These are phyloP conservation scores for Rotaria macrura DNA, from an alignment of 2,888 invertebrate species.

Conservation along the genomic window DNA sequence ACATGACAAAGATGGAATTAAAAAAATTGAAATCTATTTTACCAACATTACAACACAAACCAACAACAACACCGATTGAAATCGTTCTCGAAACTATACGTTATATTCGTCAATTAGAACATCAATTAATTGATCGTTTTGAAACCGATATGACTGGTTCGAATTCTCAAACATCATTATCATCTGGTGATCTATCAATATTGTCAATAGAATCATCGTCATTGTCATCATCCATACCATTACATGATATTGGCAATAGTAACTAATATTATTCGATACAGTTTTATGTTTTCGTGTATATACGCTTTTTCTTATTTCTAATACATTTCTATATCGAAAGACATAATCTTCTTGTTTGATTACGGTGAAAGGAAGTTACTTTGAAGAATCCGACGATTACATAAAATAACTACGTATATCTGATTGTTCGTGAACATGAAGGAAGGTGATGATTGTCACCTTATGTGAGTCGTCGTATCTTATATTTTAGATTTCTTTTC, in stretches of 20 bases:
- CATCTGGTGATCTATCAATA: not conserved
- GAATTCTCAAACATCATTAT: not conserved
- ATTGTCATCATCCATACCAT: not conserved
- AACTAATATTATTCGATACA: not conserved
- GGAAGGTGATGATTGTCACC: not conserved
- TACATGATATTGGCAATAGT: slow-evolving; percentile 19
- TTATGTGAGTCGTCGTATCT: not conserved
- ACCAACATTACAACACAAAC: slow-evolving; percentile 16
- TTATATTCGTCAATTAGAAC: slow-evolving; percentile 11
- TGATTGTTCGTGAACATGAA: not conserved
- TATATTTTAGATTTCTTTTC: not conserved
- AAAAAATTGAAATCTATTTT: slow-evolving; percentile 3
- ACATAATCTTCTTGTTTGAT: not conserved
- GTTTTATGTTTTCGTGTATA: not conserved
- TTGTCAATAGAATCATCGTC: too few species aligned
- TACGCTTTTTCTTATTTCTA: not conserved
- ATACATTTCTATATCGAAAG: not conserved
- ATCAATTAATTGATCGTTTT: slow-evolving; percentile 18
- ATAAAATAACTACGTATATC: not conserved
- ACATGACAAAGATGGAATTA: not conserved
- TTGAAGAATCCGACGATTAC: not conserved
- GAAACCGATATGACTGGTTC: not conserved
- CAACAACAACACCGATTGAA: not conserved
- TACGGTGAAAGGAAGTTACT: not conserved
- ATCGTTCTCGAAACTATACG: slow-evolving; percentile 12